Base-by-base conservation (phyloP, 2,888 invertebrate species). In the Drosophila paramelanica region DNA sequence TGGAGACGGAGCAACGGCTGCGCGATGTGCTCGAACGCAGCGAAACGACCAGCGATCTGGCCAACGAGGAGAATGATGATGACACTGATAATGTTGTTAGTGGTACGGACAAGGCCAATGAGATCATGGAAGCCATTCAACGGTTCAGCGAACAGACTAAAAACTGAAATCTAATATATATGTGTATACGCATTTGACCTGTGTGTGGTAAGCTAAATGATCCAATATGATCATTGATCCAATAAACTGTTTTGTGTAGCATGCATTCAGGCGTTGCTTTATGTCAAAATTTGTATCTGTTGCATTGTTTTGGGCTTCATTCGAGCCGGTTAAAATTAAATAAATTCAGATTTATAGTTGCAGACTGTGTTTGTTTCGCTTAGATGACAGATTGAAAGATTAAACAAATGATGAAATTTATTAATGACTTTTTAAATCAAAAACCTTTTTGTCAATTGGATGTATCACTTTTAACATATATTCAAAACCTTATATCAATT, bases 1-100 rank as follows among this genome's bases (percentile, higher is more conserved):
- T 90, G 11, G 90, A 89, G 46, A 73, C 81, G 2, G 89, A 89
- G 65, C 83, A 79, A 39, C 75, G 77, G 0, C 66, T 90, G 6
- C 55, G 73, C 0, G 79, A 89, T 13, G 60, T 83, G 0, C 58
- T 90, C 0, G 83, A 83, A 10, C 72, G 62, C 0, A 69, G 59
- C 17, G 88, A 86, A 17, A 25, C 57, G 6, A 61, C 36, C 50
- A 57, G 38, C 8, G 70, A 84, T 11, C 11, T 47, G 6, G 10
- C 8, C 31, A 45, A 67, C 5, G 71, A 88, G 6, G 55, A 38
- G 5, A 47, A 10, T 33, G 45, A 14, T 3, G 33, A 11, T 17
- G 43, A 4, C 2, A 33, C 23, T 23, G 68, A 43, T 7, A 61
- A 67, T 36, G 57, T 33, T 14, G 17, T 27, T 3, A 68, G 27